Evolutionary conservation across 2,888 invertebrate species (phyloP).

Genomic region (Luffia ferchaultella): DNA sequence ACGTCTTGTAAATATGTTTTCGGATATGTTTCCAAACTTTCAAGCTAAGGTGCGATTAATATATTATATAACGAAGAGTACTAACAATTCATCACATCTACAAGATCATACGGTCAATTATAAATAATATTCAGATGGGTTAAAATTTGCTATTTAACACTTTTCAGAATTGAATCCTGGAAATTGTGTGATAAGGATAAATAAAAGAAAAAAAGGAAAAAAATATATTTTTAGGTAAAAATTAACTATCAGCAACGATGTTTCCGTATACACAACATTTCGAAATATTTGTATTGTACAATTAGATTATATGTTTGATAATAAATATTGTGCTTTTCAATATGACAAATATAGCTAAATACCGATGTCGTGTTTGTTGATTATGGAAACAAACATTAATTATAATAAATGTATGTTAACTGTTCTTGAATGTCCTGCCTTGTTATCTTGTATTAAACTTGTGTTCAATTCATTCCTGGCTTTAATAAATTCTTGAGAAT

Average conservation of each 20-base stretch:
- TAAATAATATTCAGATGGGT: no score
- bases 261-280: not conserved
- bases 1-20: no score
- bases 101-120: not conserved
- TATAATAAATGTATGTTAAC: not conserved
- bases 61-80: no score
- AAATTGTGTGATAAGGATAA: not conserved
- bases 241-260: not conserved
- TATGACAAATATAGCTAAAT: not conserved
- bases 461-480: conserved; percentile 39
- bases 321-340: not conserved
- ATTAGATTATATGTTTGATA: not conserved
- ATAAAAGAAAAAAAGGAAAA: not conserved
- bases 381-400: not conserved
- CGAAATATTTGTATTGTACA: not conserved
- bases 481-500: conserved; percentile 48
- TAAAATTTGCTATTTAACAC: not conserved
- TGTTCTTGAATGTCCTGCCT: not conserved
- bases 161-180: not conserved
- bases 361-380: not conserved
- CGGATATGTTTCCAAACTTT: no score
- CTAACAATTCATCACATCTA: no score
- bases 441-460: not conserved
- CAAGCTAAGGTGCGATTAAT: no score
- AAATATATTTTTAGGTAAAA: not conserved